A percentile compares a stretch with the other conserved stretches of the same genome.
These are phyloP conservation scores for Todiramphus chloris DNA, from an alignment of 2,113 vertebrate species.

Conservation along the genomic window DNA sequence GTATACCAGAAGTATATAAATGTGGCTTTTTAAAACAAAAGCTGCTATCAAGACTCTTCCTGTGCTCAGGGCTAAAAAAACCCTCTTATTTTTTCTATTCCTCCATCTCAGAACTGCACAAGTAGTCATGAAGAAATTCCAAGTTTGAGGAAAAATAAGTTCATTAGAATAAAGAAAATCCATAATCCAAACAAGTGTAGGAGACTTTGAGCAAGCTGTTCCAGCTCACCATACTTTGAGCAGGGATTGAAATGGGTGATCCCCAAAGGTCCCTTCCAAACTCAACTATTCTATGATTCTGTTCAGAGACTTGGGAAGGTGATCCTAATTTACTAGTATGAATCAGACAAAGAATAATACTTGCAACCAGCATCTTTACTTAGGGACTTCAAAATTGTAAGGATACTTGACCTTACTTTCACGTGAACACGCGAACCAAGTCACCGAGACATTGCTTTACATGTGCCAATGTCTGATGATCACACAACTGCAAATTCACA, in stretches of 20 bases:
- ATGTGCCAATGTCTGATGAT: accelerated
- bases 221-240: neutral
- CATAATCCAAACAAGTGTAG: neutral
- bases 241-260: neutral
- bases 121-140: neutral
- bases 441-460: neutral
- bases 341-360: neutral
- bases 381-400: neutral
- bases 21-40: neutral
- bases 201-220: neutral
- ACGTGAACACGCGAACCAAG: accelerated
- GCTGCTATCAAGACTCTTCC: neutral
- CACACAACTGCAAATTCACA: neutral
- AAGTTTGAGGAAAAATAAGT: neutral
- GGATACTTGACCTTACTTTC: neutral
- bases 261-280: neutral
- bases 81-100: neutral
- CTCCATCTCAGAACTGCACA: neutral
- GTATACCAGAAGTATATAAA: neutral
- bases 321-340: neutral
- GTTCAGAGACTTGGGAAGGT: neutral
- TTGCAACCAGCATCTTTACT: neutral
- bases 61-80: neutral
- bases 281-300: neutral
- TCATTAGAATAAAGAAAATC: neutral